phyloP scores from a whole-genome alignment of 2,113 vertebrate species.

The Aleadryas rufinucha region DNA sequence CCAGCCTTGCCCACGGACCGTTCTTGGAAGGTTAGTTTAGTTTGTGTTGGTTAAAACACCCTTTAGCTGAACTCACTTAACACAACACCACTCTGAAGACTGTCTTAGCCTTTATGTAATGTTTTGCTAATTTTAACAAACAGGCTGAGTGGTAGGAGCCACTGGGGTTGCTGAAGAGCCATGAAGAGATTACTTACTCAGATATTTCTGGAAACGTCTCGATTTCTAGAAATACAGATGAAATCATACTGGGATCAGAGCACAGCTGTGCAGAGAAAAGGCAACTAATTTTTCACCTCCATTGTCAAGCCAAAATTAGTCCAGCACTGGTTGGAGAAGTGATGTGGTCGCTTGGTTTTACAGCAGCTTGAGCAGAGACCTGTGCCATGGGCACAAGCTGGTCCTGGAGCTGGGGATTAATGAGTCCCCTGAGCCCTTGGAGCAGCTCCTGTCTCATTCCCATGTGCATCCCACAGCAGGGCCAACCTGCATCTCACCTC shows the following conservation, averaged over 20 bases:
- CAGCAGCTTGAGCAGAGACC: not conserved
- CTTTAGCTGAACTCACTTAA: conserved; percentile 41
- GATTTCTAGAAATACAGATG: conserved; percentile 46
- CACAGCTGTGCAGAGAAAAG: conserved; percentile 7
- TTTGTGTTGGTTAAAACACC: not conserved
- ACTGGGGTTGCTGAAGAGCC: not conserved
- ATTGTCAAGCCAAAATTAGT: not conserved
- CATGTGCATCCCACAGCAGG: rapidly evolving
- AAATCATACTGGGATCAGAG: not conserved
- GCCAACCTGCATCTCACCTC: not conserved
- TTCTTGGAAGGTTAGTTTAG: conserved; percentile 13
- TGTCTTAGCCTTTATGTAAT: not conserved
- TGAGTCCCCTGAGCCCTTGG: not conserved
- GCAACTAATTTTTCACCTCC: conserved; percentile 1
- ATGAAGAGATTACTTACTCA: not conserved
- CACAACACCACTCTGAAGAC: not conserved
- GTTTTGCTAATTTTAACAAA: conserved; percentile 22
- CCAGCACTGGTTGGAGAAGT: not conserved
- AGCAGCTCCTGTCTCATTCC: not conserved
- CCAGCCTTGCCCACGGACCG: conserved; percentile 9
- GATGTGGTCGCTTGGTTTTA: not conserved
- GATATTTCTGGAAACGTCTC: conserved; percentile 17
- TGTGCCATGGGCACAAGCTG: not conserved
- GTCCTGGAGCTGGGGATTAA: not conserved
- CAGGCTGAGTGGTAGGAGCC: not conserved